Percentiles rank a stretch among this genome's conserved stretches.
These are phyloP conservation scores for Anthopleura xanthogrammica DNA, from an alignment of 92 coral and sea anemone genomes.

Conservation along the genomic window DNA sequence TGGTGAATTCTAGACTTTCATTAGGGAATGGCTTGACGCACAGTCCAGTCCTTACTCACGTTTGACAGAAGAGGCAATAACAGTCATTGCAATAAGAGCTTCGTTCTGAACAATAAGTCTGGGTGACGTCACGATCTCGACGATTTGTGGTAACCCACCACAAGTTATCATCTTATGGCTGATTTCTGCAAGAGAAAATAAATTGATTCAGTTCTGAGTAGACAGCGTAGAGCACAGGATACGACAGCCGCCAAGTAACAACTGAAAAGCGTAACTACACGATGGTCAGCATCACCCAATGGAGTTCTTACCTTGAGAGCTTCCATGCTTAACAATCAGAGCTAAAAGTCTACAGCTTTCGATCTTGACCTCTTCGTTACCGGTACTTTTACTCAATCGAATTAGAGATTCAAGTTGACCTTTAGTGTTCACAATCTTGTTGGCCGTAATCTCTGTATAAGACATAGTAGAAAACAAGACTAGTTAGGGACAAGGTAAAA, in stretches of 20 bases:
- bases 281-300: too few relatives aligned
- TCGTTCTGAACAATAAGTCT: constrained; percentile 90
- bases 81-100: constrained; percentile 84
- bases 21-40: neutral
- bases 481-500: too few relatives aligned
- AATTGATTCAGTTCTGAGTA: neutral
- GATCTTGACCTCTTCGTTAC: constrained; percentile 78
- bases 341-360: constrained; percentile 88
- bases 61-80: constrained; percentile 62
- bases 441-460: constrained; percentile 68
- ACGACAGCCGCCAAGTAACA: neutral
- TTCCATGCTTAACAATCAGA: constrained; percentile 73
- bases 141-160: constrained; percentile 73
- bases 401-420: constrained; percentile 65
- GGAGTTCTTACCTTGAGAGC: constrained; percentile 60
- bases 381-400: constrained; percentile 76
- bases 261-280: too few relatives aligned
- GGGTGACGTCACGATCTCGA: constrained; percentile 71
- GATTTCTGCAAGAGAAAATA: constrained; percentile 42
- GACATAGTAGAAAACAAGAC: too few relatives aligned
- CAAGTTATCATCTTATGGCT: constrained; percentile 61
- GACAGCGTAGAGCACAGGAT: neutral
- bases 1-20: too few relatives aligned
- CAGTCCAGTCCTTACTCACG: constrained; percentile 32
- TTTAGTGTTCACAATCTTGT: constrained; percentile 46